Conservation (phyloP, 2,113 vertebrate genomes). For the Oceanodroma tethys region DNA sequence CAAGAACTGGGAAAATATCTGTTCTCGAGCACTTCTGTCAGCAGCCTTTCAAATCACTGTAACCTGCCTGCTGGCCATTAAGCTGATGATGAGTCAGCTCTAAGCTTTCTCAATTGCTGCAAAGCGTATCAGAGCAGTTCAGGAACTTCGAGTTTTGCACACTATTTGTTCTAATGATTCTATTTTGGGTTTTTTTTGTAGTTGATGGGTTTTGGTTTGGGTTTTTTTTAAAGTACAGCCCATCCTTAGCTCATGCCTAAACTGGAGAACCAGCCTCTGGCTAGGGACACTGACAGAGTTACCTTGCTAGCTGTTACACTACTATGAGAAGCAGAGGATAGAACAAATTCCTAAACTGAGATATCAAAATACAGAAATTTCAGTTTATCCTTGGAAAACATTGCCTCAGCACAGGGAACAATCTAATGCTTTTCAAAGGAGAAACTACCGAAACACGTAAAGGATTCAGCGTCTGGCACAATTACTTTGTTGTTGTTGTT, state of each 20-base stretch:
- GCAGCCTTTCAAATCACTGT: background rate
- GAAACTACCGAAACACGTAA: background rate
- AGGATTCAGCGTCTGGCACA: background rate
- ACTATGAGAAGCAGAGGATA: background rate
- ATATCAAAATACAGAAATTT: background rate
- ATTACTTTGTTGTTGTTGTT: background rate
- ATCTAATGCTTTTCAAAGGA: background rate
- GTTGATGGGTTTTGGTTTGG: background rate
- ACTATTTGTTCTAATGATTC: background rate
- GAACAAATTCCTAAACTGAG: background rate
- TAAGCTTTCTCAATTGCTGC: background rate
- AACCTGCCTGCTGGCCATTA: background rate
- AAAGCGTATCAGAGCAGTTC: background rate
- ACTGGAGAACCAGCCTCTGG: background rate
- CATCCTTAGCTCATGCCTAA: background rate
- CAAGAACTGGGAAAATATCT: background rate
- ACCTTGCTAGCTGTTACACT: background rate
- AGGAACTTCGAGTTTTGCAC: background rate
- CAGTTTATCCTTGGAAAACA: background rate
- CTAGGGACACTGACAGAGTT: background rate
- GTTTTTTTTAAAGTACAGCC: background rate
- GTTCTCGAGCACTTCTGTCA: background rate
- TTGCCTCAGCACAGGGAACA: background rate
- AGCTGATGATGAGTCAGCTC: background rate
- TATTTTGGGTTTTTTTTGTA: background rate